phyloP scores from a whole-genome alignment of 1,140 invertebrate genomes.

The Gryon sp. region DNA sequence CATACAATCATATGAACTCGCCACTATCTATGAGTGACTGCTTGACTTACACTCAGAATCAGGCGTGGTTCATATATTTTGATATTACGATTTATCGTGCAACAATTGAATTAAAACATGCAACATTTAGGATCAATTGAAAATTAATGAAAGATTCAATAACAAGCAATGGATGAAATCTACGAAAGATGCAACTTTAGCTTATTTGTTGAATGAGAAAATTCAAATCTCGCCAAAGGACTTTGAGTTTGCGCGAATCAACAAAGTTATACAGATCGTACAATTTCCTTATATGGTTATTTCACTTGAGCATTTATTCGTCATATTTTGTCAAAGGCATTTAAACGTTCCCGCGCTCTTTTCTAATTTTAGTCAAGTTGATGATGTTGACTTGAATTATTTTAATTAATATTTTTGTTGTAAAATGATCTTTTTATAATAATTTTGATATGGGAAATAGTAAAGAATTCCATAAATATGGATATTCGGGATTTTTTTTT shows the following conservation, averaged over 20 bases:
- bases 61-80: slow-evolving; percentile 53
- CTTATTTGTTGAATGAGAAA: too few species aligned
- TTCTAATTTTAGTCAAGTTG: not conserved
- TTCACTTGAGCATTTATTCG: slow-evolving; percentile 12
- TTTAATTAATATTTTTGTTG: not conserved
- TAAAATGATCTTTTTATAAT: too few species aligned
- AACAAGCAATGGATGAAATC: too few species aligned
- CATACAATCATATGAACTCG: slow-evolving; percentile 37
- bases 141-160: too few species aligned
- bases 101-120: not conserved
- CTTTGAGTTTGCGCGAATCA: slow-evolving; percentile 25
- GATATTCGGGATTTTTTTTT: too few species aligned
- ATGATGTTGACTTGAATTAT: not conserved
- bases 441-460: not conserved
- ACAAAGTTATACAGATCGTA: not conserved
- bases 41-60: slow-evolving; percentile 36
- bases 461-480: too few species aligned
- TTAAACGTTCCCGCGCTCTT: slow-evolving; percentile 13
- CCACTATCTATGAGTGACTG: slow-evolving; percentile 29
- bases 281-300: slow-evolving; percentile 42
- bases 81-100: not conserved
- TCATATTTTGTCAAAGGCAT: not conserved
- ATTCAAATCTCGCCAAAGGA: slow-evolving; percentile 16
- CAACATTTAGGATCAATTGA: too few species aligned
- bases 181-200: too few species aligned